These are phyloP conservation scores for Luffia ferchaultella DNA, from an alignment of 2,888 invertebrate species.

Conservation along the genomic window DNA sequence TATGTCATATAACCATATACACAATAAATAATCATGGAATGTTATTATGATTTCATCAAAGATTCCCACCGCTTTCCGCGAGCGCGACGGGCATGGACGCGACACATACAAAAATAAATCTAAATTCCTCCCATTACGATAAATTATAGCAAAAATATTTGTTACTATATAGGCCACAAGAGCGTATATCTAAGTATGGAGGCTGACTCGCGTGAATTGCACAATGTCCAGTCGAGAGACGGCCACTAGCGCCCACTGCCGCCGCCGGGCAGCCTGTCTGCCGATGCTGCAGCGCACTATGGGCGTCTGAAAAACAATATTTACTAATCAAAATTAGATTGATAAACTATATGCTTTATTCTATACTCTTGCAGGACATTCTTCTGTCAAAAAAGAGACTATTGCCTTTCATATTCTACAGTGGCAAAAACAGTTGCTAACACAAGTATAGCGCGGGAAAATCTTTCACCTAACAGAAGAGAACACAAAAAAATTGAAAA, in stretches of 20 bases:
- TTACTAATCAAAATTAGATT: too few species aligned
- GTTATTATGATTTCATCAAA: conserved; percentile 49
- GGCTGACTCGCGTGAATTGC: conserved; percentile 3
- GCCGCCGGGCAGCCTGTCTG: too few species aligned
- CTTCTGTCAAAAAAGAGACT: too few species aligned
- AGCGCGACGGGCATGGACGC: not conserved
- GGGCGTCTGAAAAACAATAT: not conserved
- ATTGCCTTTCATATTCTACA: too few species aligned
- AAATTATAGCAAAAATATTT: conserved; percentile 67
- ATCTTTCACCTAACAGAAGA: too few species aligned
- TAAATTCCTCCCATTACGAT: conserved; percentile 38
- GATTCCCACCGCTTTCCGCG: conserved; percentile 18
- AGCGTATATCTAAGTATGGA: conserved; percentile 17
- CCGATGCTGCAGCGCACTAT: not conserved
- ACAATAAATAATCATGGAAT: conserved; percentile 67
- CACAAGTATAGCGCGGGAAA: too few species aligned
- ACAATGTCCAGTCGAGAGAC: not conserved
- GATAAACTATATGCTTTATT: too few species aligned
- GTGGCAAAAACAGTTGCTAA: too few species aligned
- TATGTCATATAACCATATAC: conserved; percentile 52
- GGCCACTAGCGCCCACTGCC: not conserved
- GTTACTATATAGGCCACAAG: conserved; percentile 37
- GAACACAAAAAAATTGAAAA: too few species aligned
- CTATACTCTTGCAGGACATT: too few species aligned
- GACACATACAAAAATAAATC: conserved; percentile 49